These are phyloP conservation scores for Naja naja DNA, from an alignment of 2,113 vertebrate genomes.

Conservation along the genomic window DNA sequence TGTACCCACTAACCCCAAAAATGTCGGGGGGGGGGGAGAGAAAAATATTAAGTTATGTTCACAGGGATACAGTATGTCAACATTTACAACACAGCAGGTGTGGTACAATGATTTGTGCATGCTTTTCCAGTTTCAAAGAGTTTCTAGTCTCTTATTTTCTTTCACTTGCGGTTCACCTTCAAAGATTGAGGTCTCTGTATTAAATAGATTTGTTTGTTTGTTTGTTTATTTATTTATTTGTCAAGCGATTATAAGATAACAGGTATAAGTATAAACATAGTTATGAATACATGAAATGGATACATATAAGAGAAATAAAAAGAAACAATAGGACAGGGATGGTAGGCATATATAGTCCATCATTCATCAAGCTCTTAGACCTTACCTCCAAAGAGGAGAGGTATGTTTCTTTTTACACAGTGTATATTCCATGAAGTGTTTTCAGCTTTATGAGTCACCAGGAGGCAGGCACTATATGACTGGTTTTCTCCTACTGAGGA, in stretches of 20 bases:
- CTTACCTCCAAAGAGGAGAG: not conserved
- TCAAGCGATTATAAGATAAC: no score
- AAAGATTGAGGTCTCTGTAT: not conserved
- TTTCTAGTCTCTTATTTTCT: not conserved
- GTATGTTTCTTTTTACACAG: not conserved
- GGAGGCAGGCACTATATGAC: not conserved
- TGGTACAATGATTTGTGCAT: not conserved
- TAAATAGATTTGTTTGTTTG: not conserved
- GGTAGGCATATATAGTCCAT: not conserved
- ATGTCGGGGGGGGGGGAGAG: not conserved
- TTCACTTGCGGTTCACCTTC: not conserved
- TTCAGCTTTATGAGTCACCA: not conserved
- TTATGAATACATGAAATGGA: no score
- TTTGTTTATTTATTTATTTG: no score
- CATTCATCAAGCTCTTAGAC: not conserved
- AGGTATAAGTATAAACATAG: no score
- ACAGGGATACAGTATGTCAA: not conserved
- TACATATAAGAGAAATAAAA: no score
- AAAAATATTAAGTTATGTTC: not conserved
- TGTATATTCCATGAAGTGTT: not conserved
- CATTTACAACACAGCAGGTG: not conserved
- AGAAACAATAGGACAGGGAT: no score
- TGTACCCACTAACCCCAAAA: not conserved
- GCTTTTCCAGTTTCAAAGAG: not conserved
- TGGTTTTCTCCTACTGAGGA: not conserved